Evolutionary conservation across 2,797 vertebrate species (phyloP).

Genomic region (Hippoglossus hippoglossus): DNA sequence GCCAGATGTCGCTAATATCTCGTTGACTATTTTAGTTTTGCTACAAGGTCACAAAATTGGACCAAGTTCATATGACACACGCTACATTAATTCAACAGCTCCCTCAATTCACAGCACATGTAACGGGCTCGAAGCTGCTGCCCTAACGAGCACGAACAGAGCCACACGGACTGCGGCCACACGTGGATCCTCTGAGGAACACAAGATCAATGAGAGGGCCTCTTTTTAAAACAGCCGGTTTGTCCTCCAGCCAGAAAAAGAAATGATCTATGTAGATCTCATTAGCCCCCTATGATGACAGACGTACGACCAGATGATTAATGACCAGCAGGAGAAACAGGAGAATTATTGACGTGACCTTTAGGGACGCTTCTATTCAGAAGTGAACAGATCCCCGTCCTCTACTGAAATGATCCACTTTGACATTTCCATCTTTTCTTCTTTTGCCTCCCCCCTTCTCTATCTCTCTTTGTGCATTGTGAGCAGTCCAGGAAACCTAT

Average conservation of each 20-base stretch:
- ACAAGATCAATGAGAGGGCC: slow-evolving; percentile 68
- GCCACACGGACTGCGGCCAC: slow-evolving; percentile 31
- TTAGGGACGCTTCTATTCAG: slow-evolving; percentile 69
- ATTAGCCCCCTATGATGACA: slow-evolving; percentile 81
- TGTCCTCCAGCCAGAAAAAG: slow-evolving; percentile 67
- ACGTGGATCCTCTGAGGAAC: slow-evolving; percentile 51
- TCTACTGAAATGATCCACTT: slow-evolving; percentile 65
- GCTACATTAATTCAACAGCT: slow-evolving; percentile 14
- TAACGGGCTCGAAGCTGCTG: slow-evolving; percentile 3
- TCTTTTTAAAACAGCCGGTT: slow-evolving; percentile 51
- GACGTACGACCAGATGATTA: slow-evolving; percentile 78
- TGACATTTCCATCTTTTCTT: slow-evolving; percentile 72
- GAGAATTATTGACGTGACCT: slow-evolving; percentile 85
- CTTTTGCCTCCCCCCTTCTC: slow-evolving; percentile 5
- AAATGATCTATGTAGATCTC: slow-evolving; percentile 82
- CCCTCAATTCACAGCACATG: slow-evolving; percentile 14
- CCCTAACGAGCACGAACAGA: neutral
- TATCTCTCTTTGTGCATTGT: slow-evolving; percentile 11
- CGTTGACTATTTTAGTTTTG: neutral
- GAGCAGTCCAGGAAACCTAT: slow-evolving; percentile 33
- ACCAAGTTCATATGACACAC: slow-evolving; percentile 8
- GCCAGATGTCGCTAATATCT: neutral
- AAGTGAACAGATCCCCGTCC: slow-evolving; percentile 63
- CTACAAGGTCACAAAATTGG: slow-evolving; percentile 19
- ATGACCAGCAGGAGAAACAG: slow-evolving; percentile 72